Evolutionary conservation across 2,797 vertebrate species (phyloP), one percentile per base, ranked within the genome.

Genomic region (Salmo trutta): DNA sequence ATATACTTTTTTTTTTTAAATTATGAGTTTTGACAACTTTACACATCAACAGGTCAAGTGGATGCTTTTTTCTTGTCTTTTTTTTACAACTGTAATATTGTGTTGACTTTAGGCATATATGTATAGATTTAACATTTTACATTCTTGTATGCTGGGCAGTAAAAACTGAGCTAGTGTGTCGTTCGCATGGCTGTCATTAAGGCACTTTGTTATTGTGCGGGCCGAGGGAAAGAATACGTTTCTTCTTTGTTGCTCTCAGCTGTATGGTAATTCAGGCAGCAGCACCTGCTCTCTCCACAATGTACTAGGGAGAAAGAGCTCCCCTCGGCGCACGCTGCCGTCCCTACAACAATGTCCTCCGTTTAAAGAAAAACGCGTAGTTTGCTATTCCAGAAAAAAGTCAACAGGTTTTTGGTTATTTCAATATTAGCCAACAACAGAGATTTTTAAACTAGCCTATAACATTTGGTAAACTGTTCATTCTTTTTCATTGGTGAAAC

Each of bases 181-280:
- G 96, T 93, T 98, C 97, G 97, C 98, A 97, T 99, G 98, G 97
- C 98, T 97, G 97, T 99, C 97, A 99, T 99, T 99, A 98, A 96
- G 95, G 94, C 96, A 96, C 97, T 95, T 96, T 97, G 96, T 96
- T 96, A 96, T 96, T 96, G 95, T 96, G 95, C 79, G 74, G 88
- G 85, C 83, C 87, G 90, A 10, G 41, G 41, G 41, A 47, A 74
- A 81, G 96, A 96, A 96, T 96, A 96, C 96, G 96, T 94, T 93
- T 94, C 95, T 92, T 95, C 95, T 97, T 97, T 98, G 97, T 97
- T 97, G 96, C 97, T 97, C 96, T 99, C 98, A 99, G 98, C 98
- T 99, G 98, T 99, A 99, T 99, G 98, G 96, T 98, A 99, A 99
- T 99, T 95, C 93, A 88, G 95, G 83, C 95, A 92, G 91, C 96